Percentiles rank a stretch among this genome's conserved stretches.
Evolutionary conservation across 2,113 vertebrate species (phyloP).

Genomic region (Clarias gariepinus): DNA sequence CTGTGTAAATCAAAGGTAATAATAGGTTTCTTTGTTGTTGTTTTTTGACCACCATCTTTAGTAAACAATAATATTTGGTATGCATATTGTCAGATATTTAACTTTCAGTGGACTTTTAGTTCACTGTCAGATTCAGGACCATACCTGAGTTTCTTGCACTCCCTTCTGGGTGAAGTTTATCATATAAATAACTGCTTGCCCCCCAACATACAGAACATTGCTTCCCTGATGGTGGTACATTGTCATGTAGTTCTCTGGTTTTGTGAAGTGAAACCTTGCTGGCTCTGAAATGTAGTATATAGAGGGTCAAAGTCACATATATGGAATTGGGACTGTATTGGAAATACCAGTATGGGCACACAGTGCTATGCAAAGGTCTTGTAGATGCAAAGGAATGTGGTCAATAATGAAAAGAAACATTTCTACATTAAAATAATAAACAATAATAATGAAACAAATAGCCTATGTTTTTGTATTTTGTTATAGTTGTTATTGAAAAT

Average conservation of each 20-base stretch:
- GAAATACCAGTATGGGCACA: not conserved
- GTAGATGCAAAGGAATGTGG: not conserved
- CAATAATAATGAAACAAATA: not conserved
- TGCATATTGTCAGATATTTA: not conserved
- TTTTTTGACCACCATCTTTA: not conserved
- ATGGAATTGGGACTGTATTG: not conserved
- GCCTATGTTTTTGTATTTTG: too few relatives aligned
- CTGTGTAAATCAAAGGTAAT: conserved; percentile 58
- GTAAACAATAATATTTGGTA: not conserved
- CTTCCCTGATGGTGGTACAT: conserved; percentile 74
- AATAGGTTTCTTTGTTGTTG: not conserved
- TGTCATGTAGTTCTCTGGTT: conserved; percentile 71
- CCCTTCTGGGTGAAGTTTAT: conserved; percentile 69
- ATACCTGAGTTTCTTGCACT: conserved; percentile 69
- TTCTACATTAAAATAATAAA: not conserved
- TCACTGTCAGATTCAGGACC: conserved; percentile 10
- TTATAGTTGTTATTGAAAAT: not conserved
- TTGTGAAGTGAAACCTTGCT: conserved; percentile 67
- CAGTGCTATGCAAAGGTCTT: not conserved
- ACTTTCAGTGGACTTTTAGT: conserved; percentile 2
- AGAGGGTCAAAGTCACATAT: not conserved
- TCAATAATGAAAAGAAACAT: not conserved
- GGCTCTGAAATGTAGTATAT: conserved; percentile 62
- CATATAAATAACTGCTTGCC: conserved; percentile 67
- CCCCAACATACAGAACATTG: conserved; percentile 73